phyloP scores from a whole-genome alignment of 2,113 vertebrate species.

The Malurus cyaneus region DNA sequence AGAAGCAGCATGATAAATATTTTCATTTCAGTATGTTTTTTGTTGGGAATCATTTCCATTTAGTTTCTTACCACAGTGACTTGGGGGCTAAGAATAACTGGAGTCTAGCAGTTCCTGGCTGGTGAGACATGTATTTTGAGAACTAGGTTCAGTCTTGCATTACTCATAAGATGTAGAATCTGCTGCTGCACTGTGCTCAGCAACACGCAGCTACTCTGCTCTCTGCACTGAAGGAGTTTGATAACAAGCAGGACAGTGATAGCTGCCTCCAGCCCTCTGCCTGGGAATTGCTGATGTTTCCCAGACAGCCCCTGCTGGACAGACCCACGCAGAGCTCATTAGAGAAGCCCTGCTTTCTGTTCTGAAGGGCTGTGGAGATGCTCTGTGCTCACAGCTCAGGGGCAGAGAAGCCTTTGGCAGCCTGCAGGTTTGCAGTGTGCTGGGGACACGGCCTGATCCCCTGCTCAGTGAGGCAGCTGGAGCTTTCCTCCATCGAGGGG shows the following conservation, averaged over 20 bases:
- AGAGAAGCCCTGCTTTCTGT: background rate
- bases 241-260: background rate
- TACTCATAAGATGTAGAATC: slow-evolving; percentile 8
- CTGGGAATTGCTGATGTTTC: background rate
- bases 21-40: slow-evolving; percentile 20
- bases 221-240: background rate
- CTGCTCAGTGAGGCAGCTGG: background rate
- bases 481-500: background rate
- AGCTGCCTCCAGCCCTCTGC: background rate
- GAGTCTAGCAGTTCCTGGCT: slow-evolving; percentile 23
- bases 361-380: background rate
- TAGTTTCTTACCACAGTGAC: background rate
- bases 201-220: background rate
- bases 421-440: background rate
- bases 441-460: background rate
- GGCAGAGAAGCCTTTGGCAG: background rate
- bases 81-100: slow-evolving; percentile 39
- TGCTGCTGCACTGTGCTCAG: background rate
- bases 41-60: slow-evolving; percentile 4
- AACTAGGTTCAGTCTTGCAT: slow-evolving; percentile 2
- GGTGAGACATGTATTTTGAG: slow-evolving; percentile 38
- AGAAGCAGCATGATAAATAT: slow-evolving; percentile 24
- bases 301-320: background rate
- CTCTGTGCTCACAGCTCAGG: background rate
- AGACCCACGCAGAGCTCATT: background rate